A percentile compares a stretch with the other conserved stretches of the same genome.
Evolutionary conservation across 2,113 vertebrate species (phyloP).

Genomic region (Orientallactaga bullata): DNA sequence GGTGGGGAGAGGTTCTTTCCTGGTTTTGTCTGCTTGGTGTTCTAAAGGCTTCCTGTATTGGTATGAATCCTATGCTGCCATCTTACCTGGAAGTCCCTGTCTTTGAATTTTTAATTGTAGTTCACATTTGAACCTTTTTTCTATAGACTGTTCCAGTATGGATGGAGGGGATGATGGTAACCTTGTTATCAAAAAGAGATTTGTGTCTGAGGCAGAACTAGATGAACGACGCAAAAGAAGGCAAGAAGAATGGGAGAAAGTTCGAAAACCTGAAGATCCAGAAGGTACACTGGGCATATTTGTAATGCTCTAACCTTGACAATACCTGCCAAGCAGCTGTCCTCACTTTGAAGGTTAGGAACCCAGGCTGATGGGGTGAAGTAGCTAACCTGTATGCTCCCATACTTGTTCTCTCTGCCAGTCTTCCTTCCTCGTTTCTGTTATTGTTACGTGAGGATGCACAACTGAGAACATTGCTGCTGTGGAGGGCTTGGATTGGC

Average conservation of each 20-base stretch:
- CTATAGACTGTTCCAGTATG: constrained; percentile 83
- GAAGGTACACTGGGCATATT: constrained; percentile 87
- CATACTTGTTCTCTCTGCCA: neutral
- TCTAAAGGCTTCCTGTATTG: too few species aligned
- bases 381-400: neutral
- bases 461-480: neutral
- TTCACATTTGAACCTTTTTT: neutral
- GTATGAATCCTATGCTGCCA: too few species aligned
- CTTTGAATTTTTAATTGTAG: constrained; percentile 42
- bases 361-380: neutral
- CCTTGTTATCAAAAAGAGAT: constrained; percentile 94
- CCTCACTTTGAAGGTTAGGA: neutral
- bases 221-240: constrained; percentile 95
- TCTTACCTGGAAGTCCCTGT: neutral
- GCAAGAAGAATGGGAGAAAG: constrained; percentile 99
- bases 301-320: neutral
- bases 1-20: too few species aligned
- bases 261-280: constrained; percentile 97
- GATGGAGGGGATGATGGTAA: constrained; percentile 91
- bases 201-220: constrained; percentile 95
- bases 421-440: neutral
- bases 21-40: too few species aligned
- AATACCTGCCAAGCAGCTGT: neutral
- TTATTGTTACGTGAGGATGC: neutral
- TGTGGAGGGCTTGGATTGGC: neutral